phyloP scores from a whole-genome alignment of 1,140 invertebrate genomes.

The Philotrypesis tridentata region DNA sequence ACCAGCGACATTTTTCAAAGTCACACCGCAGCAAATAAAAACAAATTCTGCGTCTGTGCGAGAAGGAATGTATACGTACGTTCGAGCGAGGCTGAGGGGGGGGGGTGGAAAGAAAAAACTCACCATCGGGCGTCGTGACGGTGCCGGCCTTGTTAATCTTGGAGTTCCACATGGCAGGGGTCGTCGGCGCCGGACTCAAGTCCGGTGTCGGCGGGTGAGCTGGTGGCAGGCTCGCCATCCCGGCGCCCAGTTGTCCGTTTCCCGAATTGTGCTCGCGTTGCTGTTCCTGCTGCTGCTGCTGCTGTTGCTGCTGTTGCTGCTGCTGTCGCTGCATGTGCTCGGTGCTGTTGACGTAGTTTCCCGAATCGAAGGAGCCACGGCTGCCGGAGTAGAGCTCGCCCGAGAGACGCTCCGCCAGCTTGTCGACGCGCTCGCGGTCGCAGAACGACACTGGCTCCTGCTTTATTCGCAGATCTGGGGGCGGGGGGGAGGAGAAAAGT shows the following conservation, averaged over 20 bases:
- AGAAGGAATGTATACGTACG: no score
- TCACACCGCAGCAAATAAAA: no score
- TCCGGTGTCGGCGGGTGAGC: conserved; percentile 70
- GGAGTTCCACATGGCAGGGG: conserved; percentile 74
- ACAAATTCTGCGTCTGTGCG: no score
- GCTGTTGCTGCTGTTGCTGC: conserved; percentile 37
- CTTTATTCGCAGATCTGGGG: conserved; percentile 78
- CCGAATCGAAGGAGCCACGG: conserved; percentile 62
- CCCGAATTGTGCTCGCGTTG: conserved; percentile 11
- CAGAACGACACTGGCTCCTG: conserved; percentile 73
- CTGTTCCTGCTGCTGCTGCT: neutral
- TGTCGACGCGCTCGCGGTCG: conserved; percentile 73
- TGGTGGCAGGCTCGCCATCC: conserved; percentile 61
- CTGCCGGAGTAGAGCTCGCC: conserved; percentile 66
- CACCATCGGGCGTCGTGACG: conserved; percentile 78
- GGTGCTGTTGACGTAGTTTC: conserved; percentile 61
- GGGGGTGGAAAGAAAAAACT: conserved; percentile 59
- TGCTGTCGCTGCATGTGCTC: conserved; percentile 59
- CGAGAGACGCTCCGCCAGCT: conserved; percentile 70
- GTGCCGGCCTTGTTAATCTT: conserved; percentile 76
- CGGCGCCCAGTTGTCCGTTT: conserved; percentile 59
- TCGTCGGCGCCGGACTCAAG: conserved; percentile 69
- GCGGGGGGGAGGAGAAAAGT: no score
- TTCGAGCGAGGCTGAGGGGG: no score
- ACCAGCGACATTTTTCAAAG: no score